Base-by-base conservation (phyloP, 2,113 vertebrate genomes). In the Phodopus roborovskii region DNA sequence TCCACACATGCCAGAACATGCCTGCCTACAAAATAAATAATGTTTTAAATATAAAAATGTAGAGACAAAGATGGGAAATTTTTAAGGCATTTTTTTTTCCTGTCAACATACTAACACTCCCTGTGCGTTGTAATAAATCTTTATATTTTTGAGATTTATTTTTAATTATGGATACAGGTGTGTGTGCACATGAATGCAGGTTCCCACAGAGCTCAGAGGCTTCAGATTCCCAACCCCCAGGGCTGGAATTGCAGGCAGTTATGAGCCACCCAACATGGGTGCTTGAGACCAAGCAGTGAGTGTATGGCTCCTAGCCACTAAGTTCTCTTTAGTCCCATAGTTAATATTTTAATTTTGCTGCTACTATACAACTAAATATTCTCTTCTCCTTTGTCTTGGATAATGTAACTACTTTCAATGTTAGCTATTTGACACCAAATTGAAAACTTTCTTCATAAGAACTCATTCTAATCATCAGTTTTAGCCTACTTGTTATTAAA, bases 391-490 rank as follows among this genome's bases (percentile, higher is more conserved):
- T 64, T 53, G 87, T 68, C 66, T 94, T 89, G 28, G 56, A 19
- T 77, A 84, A 75, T 92, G 78, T 50, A 60, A 60, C 20, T 68
- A 30, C 26, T 90, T 94, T 94, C 84, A 89, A 94, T 50, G 71
- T 82, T 64, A 95, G 48, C 62, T 82, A 8, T 71, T n/a, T 70
- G 82, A 45, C 88, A 60, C 53, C 56, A 95, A 91, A 60, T 53
- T 70, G 73, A 88, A 94, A 94, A 70, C 20, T 84, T 95, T 58
- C 22, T 91, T 83, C 85, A 81, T 30, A 53, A 48, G 36, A 15
- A 64, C 68, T 84, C 73, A 74, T 94, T 93, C 30, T 91, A n/a
- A 77, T 85, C 10, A 93, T 53, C 17, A 96, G 12, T 88, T 78
- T 94, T 78, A 56, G 60, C 24, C 39, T 83, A 8, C 79, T 84